These are phyloP conservation scores for Microctonus aethiopoides DNA, from an alignment of 2,888 invertebrate species.

Conservation along the genomic window DNA sequence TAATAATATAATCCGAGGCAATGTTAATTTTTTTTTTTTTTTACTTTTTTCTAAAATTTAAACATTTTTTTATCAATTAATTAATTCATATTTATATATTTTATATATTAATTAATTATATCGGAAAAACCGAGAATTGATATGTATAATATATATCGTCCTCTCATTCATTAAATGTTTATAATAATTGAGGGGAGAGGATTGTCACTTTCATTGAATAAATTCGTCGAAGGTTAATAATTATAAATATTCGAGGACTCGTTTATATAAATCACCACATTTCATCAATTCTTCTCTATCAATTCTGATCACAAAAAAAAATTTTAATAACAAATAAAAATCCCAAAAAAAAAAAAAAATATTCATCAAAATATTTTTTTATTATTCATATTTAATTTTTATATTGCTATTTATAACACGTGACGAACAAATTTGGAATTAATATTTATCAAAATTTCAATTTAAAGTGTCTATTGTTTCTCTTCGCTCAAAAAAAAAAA, in stretches of 20 bases:
- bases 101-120: no score
- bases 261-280: neutral
- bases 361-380: no score
- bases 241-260: neutral
- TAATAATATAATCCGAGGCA: constrained; percentile 13
- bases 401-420: neutral
- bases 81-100: neutral
- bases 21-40: neutral
- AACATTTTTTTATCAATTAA: neutral
- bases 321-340: neutral
- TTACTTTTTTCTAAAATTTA: neutral
- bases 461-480: neutral
- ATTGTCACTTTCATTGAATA: constrained; percentile 20
- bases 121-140: constrained; percentile 19
- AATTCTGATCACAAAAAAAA: no score
- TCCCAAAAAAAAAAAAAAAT: neutral
- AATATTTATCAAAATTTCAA: neutral
- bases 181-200: neutral
- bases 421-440: neutral
- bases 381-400: no score
- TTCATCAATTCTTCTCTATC: no score
- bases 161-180: neutral
- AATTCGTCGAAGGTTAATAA: constrained; percentile 4
- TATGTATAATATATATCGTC: constrained; percentile 24
- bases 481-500: neutral